Percentiles rank a stretch among this genome's conserved stretches.
phyloP scores from a whole-genome alignment of 2,888 invertebrate species.

The Mimachlamys varia region DNA sequence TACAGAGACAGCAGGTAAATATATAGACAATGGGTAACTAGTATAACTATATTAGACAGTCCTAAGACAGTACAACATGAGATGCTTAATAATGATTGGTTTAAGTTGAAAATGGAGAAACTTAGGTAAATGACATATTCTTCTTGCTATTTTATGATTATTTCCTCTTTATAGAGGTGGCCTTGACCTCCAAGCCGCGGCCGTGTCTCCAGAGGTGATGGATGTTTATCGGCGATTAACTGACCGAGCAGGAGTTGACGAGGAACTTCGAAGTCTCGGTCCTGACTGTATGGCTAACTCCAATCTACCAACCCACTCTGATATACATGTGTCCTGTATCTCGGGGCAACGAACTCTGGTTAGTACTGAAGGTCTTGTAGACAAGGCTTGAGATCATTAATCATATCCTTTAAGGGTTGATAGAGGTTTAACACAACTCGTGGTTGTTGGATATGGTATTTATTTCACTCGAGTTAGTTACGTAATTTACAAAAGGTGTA shows the following conservation, averaged over 20 bases:
- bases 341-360: slow-evolving; percentile 76
- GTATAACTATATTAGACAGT: too few species aligned
- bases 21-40: too few species aligned
- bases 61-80: too few species aligned
- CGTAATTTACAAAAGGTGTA: too few species aligned
- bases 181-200: slow-evolving; percentile 40
- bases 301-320: slow-evolving; percentile 80
- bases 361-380: slow-evolving; percentile 36
- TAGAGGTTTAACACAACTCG: too few species aligned
- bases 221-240: slow-evolving; percentile 58
- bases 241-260: slow-evolving; percentile 64
- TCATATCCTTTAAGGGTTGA: too few species aligned
- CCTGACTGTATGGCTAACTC: slow-evolving; percentile 76
- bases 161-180: slow-evolving; percentile 20
- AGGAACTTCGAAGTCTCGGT: slow-evolving; percentile 65
- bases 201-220: slow-evolving; percentile 55
- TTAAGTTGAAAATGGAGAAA: background rate
- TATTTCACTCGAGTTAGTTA: too few species aligned
- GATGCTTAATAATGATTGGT: too few species aligned
- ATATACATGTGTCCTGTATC: slow-evolving; percentile 77
- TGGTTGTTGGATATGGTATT: too few species aligned
- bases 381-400: too few species aligned
- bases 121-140: background rate
- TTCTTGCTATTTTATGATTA: background rate
- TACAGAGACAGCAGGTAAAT: too few species aligned